These are phyloP conservation scores for Drosophila bifasciata DNA, from an alignment of 1,140 invertebrate species.

Conservation along the genomic window DNA sequence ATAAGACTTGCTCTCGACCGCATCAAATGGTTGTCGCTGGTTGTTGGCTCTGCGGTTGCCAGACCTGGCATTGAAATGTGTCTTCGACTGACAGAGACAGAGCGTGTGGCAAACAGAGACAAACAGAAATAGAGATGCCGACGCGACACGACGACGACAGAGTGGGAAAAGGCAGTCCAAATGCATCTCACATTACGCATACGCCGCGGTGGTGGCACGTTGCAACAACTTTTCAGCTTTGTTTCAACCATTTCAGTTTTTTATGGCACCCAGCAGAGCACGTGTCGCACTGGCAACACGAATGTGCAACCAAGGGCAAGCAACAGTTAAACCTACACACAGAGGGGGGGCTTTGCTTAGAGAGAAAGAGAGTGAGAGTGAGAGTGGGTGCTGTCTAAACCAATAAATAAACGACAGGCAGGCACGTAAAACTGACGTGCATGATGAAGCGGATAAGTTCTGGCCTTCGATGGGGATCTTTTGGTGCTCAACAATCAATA, in stretches of 20 bases:
- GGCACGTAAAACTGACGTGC: constrained; percentile 50
- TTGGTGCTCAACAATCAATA: constrained; percentile 37
- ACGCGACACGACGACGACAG: no score
- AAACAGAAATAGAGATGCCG: neutral
- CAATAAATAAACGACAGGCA: constrained; percentile 42
- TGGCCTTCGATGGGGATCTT: constrained; percentile 15
- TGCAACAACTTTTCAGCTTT: constrained; percentile 25
- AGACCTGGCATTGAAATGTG: constrained; percentile 30
- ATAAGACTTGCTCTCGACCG: constrained; percentile 49
- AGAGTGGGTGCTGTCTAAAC: neutral
- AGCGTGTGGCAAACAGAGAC: no score
- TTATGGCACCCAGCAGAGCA: constrained; percentile 21
- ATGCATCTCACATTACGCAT: constrained; percentile 44
- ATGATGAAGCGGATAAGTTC: constrained; percentile 56
- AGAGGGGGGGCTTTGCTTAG: no score
- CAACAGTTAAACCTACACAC: no score
- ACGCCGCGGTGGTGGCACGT: constrained; percentile 31
- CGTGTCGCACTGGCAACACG: constrained; percentile 22
- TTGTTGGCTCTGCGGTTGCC: constrained; percentile 21
- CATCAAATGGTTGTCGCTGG: constrained; percentile 26
- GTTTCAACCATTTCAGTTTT: constrained; percentile 34
- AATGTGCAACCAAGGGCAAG: no score
- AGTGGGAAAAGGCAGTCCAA: constrained; percentile 7
- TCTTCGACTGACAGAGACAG: constrained; percentile 27
- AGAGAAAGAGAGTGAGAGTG: neutral